phyloP scores from a whole-genome alignment of 1,140 invertebrate genomes.

The Notospermus geniculatus region DNA sequence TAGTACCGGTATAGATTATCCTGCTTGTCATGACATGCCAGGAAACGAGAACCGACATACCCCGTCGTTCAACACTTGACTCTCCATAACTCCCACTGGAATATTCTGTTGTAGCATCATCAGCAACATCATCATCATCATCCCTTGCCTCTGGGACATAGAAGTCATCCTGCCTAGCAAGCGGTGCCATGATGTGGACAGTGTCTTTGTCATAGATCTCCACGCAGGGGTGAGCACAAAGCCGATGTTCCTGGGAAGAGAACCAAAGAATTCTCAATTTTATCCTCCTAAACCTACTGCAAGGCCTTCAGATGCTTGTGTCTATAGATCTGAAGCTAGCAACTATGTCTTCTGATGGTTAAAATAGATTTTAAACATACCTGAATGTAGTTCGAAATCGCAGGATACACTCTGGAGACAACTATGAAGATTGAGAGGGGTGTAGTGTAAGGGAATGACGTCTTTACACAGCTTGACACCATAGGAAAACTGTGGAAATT shows the following conservation, averaged over 20 bases:
- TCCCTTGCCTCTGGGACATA: constrained; percentile 49
- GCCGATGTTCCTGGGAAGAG: constrained; percentile 48
- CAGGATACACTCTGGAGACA: constrained; percentile 55
- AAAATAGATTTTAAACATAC: constrained; percentile 25
- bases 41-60: too few species aligned
- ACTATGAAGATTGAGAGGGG: constrained; percentile 57
- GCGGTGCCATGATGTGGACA: constrained; percentile 55
- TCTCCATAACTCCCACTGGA: too few species aligned
- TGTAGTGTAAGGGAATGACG: constrained; percentile 55
- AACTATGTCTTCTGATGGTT: too few species aligned
- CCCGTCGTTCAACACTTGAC: too few species aligned
- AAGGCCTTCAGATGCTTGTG: too few species aligned
- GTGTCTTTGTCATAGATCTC: constrained; percentile 54
- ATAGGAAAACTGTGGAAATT: constrained; percentile 52
- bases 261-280: too few species aligned
- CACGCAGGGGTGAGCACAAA: constrained; percentile 57
- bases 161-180: constrained; percentile 58
- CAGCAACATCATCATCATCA: too few species aligned
- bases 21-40: too few species aligned
- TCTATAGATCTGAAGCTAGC: too few species aligned
- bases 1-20: too few species aligned
- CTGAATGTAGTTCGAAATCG: constrained; percentile 49
- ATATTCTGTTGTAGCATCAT: too few species aligned
- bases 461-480: constrained; percentile 53
- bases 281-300: too few species aligned